Conservation (phyloP, 64 coral and sea anemone genomes). For the Stylophora pistillata region DNA sequence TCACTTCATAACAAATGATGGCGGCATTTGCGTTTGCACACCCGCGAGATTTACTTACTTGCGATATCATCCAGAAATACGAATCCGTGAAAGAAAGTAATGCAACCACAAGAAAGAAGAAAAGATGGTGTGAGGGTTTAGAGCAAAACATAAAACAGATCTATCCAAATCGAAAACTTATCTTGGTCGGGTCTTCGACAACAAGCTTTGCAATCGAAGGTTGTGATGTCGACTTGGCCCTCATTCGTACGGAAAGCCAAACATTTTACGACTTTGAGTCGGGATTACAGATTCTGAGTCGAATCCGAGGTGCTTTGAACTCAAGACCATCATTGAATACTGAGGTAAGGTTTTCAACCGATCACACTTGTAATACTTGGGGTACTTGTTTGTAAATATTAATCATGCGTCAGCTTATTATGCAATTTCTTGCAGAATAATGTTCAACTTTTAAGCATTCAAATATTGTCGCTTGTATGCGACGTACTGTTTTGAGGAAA, state of each 20-base stretch:
- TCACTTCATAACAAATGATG: neutral
- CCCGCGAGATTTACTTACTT: neutral
- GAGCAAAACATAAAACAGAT: neutral
- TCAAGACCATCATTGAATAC: neutral
- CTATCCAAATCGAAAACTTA: conserved; percentile 9
- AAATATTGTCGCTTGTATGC: too few relatives aligned
- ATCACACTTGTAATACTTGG: too few relatives aligned
- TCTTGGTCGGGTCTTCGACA: conserved; percentile 54
- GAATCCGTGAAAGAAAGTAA: conserved; percentile 21
- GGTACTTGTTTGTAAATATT: too few relatives aligned
- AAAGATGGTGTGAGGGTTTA: conserved; percentile 2
- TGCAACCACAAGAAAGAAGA: conserved; percentile 28
- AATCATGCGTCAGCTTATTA: too few relatives aligned
- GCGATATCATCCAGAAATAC: neutral
- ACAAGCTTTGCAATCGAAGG: conserved; percentile 20
- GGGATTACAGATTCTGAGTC: neutral
- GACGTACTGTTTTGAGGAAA: too few relatives aligned
- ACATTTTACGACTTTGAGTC: neutral
- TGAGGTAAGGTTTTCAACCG: neutral
- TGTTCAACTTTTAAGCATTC: too few relatives aligned
- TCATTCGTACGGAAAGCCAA: neutral
- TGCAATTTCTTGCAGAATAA: too few relatives aligned
- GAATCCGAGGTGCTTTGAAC: neutral
- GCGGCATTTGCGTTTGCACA: neutral
- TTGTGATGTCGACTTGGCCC: conserved; percentile 57